Conservation (phyloP, 1,140 invertebrate genomes). For the Olivierus martensii region DNA sequence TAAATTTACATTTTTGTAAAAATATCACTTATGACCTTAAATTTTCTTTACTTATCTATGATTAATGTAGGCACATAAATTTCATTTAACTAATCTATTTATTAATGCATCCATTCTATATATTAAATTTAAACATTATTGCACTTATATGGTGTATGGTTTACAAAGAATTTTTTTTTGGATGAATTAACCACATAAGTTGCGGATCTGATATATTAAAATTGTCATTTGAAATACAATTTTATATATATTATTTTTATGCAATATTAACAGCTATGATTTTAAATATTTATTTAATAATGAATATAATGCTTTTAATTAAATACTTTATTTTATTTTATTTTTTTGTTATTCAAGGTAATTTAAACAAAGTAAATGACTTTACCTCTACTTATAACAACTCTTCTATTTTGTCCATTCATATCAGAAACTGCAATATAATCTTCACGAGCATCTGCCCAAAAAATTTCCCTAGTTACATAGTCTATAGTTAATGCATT, state of each 20-base stretch:
- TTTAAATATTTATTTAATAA: background rate
- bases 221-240: too few species aligned
- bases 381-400: conserved; percentile 61
- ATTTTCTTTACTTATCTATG: too few species aligned
- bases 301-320: background rate
- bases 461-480: conserved; percentile 85
- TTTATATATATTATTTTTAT: conserved; percentile 27
- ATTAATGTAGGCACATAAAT: too few species aligned
- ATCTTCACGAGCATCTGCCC: conserved; percentile 93
- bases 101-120: too few species aligned
- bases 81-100: too few species aligned
- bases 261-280: background rate
- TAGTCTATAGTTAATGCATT: conserved; percentile 92
- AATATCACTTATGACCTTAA: too few species aligned
- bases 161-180: too few species aligned
- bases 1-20: too few species aligned
- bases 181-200: too few species aligned
- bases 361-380: background rate
- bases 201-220: too few species aligned
- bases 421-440: conserved; percentile 82
- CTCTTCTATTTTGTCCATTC: conserved; percentile 63
- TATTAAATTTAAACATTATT: too few species aligned
- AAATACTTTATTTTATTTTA: background rate
- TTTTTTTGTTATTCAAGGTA: background rate
- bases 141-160: too few species aligned